These are phyloP conservation scores for Lophius piscatorius DNA, from an alignment of 2,113 vertebrate genomes.

Conservation along the genomic window DNA sequence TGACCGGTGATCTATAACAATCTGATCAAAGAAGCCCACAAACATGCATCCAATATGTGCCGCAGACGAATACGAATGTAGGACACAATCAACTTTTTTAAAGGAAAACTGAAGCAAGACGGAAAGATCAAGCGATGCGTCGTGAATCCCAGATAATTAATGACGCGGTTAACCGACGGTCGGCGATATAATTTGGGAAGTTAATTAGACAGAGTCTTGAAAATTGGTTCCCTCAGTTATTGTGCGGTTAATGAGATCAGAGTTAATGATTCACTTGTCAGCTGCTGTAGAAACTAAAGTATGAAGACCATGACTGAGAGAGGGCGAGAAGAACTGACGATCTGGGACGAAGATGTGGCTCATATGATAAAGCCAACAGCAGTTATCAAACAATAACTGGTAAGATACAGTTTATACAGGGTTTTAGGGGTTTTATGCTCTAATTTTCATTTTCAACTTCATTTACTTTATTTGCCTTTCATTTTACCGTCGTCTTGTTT, in stretches of 20 bases:
- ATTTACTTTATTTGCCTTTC: too few relatives aligned
- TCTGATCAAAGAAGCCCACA: not conserved
- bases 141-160: conserved; percentile 14
- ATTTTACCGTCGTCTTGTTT: not conserved
- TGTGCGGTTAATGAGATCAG: conserved; percentile 56
- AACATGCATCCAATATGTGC: not conserved
- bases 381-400: too few relatives aligned
- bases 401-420: too few relatives aligned
- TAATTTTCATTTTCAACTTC: too few relatives aligned
- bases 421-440: too few relatives aligned
- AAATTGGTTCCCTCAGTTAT: conserved; percentile 46
- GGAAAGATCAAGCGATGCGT: not conserved
- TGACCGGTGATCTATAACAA: not conserved
- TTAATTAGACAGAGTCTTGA: conserved; percentile 47
- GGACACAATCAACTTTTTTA: not conserved
- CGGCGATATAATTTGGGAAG: conserved; percentile 25
- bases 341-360: too few relatives aligned
- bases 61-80: not conserved
- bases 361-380: too few relatives aligned
- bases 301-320: conserved; percentile 27
- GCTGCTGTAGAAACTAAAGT: conserved; percentile 6
- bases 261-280: conserved; percentile 66
- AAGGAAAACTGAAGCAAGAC: not conserved
- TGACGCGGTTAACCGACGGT: conserved; percentile 22
- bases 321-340: not conserved